Conservation (phyloP, 2,113 vertebrate species). For the Oryzias melastigma region DNA sequence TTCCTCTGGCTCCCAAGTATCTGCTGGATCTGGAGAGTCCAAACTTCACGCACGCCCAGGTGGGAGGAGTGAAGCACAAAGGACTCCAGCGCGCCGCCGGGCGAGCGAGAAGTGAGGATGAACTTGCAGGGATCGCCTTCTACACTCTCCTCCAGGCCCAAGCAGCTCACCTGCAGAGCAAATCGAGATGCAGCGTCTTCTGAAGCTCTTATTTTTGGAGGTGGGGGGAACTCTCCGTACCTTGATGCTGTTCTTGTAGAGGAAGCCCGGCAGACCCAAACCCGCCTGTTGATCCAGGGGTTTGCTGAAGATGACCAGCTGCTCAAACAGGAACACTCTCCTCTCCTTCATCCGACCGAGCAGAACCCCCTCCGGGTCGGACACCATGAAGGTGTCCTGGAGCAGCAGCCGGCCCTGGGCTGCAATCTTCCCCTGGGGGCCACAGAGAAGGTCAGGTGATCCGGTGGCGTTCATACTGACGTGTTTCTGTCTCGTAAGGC, state of each 20-base stretch:
- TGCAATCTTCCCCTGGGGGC: constrained; percentile 91
- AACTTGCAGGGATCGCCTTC: constrained; percentile 96
- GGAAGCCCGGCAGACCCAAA: constrained; percentile 93
- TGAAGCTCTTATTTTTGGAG: too few relatives aligned
- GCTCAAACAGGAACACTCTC: constrained; percentile 97
- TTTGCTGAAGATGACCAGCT: constrained; percentile 97
- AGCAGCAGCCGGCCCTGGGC: constrained; percentile 96
- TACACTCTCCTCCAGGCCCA: constrained; percentile 92
- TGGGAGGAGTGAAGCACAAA: constrained; percentile 91
- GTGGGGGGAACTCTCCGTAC: constrained; percentile 58
- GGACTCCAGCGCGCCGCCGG: constrained; percentile 82
- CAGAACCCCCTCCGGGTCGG: constrained; percentile 84
- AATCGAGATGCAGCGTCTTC: too few relatives aligned
- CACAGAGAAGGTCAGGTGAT: background rate
- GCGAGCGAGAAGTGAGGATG: constrained; percentile 86
- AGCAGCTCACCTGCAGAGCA: constrained; percentile 84
- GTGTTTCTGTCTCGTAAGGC: background rate
- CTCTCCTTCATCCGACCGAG: constrained; percentile 91
- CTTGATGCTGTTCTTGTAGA: constrained; percentile 98
- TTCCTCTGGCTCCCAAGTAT: constrained; percentile 97
- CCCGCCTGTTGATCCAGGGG: constrained; percentile 97
- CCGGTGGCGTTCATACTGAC: too few relatives aligned
- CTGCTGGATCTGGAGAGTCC: constrained; percentile 96
- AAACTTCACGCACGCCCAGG: constrained; percentile 90
- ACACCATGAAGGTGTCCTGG: constrained; percentile 96